Percentiles rank a stretch among this genome's conserved stretches.
These are phyloP conservation scores for Rynchops niger DNA, from an alignment of 2,113 vertebrate species.

Conservation along the genomic window DNA sequence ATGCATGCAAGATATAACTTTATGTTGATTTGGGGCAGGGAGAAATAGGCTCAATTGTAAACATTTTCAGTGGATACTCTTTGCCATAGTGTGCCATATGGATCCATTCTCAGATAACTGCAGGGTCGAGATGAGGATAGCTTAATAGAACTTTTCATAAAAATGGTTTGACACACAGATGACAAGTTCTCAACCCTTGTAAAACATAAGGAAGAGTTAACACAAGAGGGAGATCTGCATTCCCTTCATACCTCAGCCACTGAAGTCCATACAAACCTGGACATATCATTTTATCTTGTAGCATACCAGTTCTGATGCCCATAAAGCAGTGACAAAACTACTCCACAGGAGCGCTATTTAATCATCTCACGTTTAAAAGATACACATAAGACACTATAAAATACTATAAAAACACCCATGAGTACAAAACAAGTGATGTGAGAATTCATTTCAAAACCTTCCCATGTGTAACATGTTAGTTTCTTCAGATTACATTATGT, in stretches of 20 bases:
- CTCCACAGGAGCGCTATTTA: not conserved
- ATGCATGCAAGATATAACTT: not conserved
- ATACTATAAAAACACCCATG: not conserved
- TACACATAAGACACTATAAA: not conserved
- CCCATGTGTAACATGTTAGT: not conserved
- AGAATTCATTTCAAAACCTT: slow-evolving; percentile 27
- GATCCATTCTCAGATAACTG: not conserved
- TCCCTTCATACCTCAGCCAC: not conserved
- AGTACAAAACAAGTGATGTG: not conserved
- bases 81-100: not conserved
- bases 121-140: not conserved
- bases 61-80: not conserved
- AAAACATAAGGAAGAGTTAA: not conserved
- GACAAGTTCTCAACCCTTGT: not conserved
- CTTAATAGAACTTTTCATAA: not conserved
- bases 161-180: not conserved
- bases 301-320: not conserved
- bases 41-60: not conserved
- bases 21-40: not conserved
- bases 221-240: not conserved
- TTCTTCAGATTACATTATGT: not conserved
- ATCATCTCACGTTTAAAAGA: not conserved
- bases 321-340: not conserved
- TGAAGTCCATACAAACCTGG: not conserved
- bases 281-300: not conserved